Evolutionary conservation across 2,797 vertebrate species (phyloP).

Genomic region (Xenops minutus): DNA sequence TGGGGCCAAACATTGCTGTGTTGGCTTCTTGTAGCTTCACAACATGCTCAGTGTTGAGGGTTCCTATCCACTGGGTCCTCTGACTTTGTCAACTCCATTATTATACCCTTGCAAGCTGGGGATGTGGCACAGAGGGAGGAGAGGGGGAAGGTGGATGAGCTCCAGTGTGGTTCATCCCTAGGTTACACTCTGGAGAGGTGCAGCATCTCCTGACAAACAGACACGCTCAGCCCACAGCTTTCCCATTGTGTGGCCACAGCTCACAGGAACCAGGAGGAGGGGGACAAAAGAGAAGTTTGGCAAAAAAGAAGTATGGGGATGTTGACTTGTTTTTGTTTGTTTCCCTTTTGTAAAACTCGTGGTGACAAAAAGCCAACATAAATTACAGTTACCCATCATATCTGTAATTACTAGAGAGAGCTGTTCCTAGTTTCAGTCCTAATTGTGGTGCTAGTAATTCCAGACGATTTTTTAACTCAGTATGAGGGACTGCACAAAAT

Average conservation of each 20-base stretch:
- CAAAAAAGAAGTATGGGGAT: neutral
- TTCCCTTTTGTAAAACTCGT: neutral
- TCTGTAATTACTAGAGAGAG: conserved; percentile 3
- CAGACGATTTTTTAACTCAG: neutral
- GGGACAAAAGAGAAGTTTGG: neutral
- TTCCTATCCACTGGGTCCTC: neutral
- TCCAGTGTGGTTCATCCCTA: neutral
- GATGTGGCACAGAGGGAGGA: neutral
- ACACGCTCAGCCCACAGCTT: neutral
- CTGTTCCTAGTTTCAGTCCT: neutral
- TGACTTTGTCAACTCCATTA: neutral
- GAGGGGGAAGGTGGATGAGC: neutral
- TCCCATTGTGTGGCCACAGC: neutral
- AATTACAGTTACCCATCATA: neutral
- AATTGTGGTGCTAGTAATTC: neutral
- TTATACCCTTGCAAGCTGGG: neutral
- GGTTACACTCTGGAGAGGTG: neutral
- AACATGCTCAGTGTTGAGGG: neutral
- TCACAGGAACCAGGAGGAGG: neutral
- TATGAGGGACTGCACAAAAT: neutral
- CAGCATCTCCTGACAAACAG: neutral
- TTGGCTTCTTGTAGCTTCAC: neutral
- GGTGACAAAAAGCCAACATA: neutral
- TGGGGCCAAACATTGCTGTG: neutral
- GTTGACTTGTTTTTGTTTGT: neutral